Percentiles rank a stretch among this genome's conserved stretches.
These are phyloP conservation scores for Stenodera caucasica DNA, from an alignment of 2,888 invertebrate genomes.

Conservation along the genomic window DNA sequence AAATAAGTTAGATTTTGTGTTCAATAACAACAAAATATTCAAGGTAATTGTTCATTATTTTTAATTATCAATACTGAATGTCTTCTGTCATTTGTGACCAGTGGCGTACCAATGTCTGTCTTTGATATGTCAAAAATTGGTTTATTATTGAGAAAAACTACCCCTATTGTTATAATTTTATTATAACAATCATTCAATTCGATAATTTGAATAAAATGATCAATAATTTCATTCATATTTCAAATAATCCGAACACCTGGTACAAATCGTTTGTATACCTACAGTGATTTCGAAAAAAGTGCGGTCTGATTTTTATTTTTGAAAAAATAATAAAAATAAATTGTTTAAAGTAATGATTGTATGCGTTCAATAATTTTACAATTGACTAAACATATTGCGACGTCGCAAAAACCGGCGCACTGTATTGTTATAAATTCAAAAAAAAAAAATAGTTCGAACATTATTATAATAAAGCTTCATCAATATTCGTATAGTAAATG, in stretches of 20 bases:
- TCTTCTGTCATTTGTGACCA: not conserved
- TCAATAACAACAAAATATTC: not conserved
- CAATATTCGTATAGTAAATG: too few relatives aligned
- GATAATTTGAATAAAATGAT: too few relatives aligned
- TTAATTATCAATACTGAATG: not conserved
- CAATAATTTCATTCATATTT: too few relatives aligned
- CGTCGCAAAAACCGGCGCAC: constrained; percentile 49
- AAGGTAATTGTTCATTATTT: not conserved
- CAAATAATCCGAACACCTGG: too few relatives aligned
- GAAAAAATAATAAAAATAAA: not conserved
- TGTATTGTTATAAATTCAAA: constrained; percentile 31
- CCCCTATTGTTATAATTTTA: not conserved
- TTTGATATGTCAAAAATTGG: not conserved
- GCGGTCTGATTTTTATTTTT: not conserved
- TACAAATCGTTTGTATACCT: too few relatives aligned
- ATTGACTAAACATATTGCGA: constrained; percentile 47
- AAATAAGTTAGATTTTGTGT: not conserved
- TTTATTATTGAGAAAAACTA: not conserved
- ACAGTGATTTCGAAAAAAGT: not conserved
- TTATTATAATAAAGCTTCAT: too few relatives aligned
- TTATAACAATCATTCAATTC: too few relatives aligned
- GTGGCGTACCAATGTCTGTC: not conserved
- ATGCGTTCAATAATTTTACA: constrained; percentile 49
- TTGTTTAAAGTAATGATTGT: not conserved
- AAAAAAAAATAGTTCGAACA: not conserved